phyloP scores from a whole-genome alignment of 2,113 vertebrate genomes.

The Proteles cristata region DNA sequence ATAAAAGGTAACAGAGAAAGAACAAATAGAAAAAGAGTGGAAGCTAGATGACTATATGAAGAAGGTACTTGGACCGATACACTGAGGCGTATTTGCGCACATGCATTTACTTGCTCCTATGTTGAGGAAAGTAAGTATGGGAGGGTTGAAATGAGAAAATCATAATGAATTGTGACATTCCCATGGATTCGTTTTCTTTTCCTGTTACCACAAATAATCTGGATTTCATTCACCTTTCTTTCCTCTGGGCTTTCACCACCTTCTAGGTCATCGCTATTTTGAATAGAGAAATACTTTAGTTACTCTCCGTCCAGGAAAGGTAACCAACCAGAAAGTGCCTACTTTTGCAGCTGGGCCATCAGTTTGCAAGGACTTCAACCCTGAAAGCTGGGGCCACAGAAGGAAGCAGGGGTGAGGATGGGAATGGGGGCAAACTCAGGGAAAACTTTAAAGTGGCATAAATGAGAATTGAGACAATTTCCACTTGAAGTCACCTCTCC shows the following conservation, averaged over 20 bases:
- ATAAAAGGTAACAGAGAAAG: too few relatives aligned
- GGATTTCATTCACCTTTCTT: background rate
- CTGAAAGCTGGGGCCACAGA: background rate
- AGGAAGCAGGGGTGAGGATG: background rate
- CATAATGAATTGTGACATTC: background rate
- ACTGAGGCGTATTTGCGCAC: too few relatives aligned
- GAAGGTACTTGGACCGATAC: background rate
- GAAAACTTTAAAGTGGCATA: constrained; percentile 16
- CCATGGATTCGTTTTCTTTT: background rate
- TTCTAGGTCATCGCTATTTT: background rate
- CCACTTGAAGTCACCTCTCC: background rate
- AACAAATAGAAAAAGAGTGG: background rate
- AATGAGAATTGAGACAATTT: constrained; percentile 28
- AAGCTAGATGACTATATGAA: background rate
- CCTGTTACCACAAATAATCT: background rate
- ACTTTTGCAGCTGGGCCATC: background rate
- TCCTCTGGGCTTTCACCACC: background rate
- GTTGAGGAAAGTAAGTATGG: background rate
- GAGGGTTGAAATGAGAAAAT: background rate
- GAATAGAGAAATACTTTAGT: background rate
- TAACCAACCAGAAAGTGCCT: background rate
- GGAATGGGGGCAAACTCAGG: background rate
- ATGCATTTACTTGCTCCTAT: background rate
- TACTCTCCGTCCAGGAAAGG: background rate
- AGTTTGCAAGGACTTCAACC: background rate